Percentiles rank a stretch among this genome's conserved stretches.
Evolutionary conservation across 2,113 vertebrate genomes (phyloP).

Genomic region (Crocuta crocuta): DNA sequence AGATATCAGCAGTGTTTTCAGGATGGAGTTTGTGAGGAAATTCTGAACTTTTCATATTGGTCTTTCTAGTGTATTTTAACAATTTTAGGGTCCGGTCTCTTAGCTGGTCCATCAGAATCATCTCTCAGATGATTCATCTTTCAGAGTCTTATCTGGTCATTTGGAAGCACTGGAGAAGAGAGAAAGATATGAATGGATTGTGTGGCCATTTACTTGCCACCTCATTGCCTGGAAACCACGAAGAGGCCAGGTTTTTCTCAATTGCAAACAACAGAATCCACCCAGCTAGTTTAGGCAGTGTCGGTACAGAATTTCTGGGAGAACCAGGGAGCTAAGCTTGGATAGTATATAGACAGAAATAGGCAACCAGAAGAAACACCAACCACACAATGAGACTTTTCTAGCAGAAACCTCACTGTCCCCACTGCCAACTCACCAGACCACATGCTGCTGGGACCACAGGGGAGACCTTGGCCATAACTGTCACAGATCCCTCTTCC

Average conservation of each 20-base stretch:
- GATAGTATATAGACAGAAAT: not conserved
- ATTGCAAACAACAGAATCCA: not conserved
- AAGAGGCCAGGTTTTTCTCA: not conserved
- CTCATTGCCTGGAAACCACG: not conserved
- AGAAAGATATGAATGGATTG: not conserved
- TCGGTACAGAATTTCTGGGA: not conserved
- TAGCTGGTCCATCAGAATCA: not conserved
- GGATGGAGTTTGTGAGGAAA: not conserved
- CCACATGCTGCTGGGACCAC: not conserved
- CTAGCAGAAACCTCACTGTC: not conserved
- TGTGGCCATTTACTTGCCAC: not conserved
- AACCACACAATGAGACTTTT: not conserved
- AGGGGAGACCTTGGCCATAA: not conserved
- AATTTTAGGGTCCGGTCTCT: not conserved
- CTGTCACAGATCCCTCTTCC: not conserved
- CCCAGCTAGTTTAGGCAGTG: not conserved
- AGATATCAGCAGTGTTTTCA: not conserved
- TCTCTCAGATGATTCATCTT: not conserved
- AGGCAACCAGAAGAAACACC: not conserved
- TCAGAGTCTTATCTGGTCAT: not conserved
- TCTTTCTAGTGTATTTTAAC: not conserved
- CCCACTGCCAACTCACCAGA: not conserved
- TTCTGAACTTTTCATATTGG: not conserved
- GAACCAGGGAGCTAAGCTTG: not conserved
- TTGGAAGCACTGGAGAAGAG: not conserved